Base-by-base conservation (phyloP, 2,113 vertebrate genomes). In the Plotosus lineatus region DNA sequence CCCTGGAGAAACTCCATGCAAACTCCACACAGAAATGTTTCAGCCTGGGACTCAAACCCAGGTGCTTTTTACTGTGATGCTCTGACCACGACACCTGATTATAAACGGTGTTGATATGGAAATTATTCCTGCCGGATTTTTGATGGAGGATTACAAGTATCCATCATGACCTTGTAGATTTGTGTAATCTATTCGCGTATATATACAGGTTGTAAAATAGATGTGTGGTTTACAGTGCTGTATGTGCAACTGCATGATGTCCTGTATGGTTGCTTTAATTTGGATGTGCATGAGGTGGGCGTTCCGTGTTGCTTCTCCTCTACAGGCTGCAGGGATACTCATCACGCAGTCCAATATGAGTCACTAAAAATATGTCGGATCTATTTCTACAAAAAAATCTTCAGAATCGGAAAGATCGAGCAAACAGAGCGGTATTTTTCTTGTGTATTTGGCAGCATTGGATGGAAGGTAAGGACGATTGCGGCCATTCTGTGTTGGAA, bases 311-410 rank as follows among this genome's bases (percentile, higher is more conserved):
- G 63, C 23, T 53, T 60, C 61, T 69, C 50, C 73, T 68, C 73
- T 58, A 42, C 80, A 76, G 80, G 60, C 80, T 77, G 80, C 80
- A 58, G 40, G 68, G 61, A 77, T 74, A 82, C 60, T 76, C 26
- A 31, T 73, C 55, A 76, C 44, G 26, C 60, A 82, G 26, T 56
- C 56, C 38, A 56, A 82, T 51, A 82, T 76, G 73, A 82, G 48
- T 82, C 80, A 82, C 73, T 77, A 55, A 81, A n/a, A 77, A 75
- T 76, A 77, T 82, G 61, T n/a, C 28, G 17, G 63, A 81, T 58
- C 19, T 21, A 46, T 77, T 23, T 46, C 28, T 82, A 28, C 14
- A 15, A 14, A 68, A 8, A 31, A 21, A 61, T 23, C 4, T 63
- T 19, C 46, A 63, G n/a, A 68, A 80, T 28, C 38, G 31, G 53